These are phyloP conservation scores for Anodontia alba DNA, from an alignment of 2,888 invertebrate genomes.

Conservation along the genomic window DNA sequence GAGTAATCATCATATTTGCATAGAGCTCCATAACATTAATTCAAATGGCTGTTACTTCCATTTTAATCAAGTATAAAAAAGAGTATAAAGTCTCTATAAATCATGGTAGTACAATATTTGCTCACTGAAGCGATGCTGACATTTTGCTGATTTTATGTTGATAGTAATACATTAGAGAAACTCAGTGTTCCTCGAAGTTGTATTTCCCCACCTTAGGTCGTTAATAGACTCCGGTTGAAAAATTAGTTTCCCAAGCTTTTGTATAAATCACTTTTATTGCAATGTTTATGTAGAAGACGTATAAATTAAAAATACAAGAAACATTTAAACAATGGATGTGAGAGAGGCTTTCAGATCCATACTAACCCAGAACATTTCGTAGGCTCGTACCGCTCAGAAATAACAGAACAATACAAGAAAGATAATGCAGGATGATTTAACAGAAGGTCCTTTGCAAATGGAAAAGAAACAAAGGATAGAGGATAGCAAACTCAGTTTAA, in stretches of 20 bases:
- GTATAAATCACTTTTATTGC: conserved; percentile 16
- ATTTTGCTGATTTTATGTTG: conserved; percentile 9
- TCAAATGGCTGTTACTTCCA: conserved; percentile 17
- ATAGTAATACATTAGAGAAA: conserved; percentile 14
- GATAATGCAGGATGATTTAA: too few relatives aligned
- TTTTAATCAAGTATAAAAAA: conserved; percentile 12
- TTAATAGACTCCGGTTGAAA: conserved; percentile 2
- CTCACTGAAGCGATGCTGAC: neutral
- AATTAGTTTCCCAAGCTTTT: neutral
- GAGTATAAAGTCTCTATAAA: conserved; percentile 6
- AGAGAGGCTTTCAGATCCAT: too few relatives aligned
- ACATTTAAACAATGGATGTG: neutral
- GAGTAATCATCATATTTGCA: conserved; percentile 5
- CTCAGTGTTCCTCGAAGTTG: conserved; percentile 12
- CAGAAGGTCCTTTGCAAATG: too few relatives aligned
- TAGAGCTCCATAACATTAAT: conserved; percentile 11
- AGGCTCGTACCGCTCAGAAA: too few relatives aligned
- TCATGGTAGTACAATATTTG: conserved; percentile 3
- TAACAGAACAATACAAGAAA: too few relatives aligned
- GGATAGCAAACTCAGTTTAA: too few relatives aligned
- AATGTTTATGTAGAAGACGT: neutral
- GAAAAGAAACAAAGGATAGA: too few relatives aligned
- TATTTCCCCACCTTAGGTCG: conserved; percentile 10
- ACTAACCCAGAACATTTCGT: too few relatives aligned
- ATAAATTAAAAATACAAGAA: conserved; percentile 12